phyloP scores from a whole-genome alignment of 1,140 invertebrate species.

The Lasioglossum baleicum region DNA sequence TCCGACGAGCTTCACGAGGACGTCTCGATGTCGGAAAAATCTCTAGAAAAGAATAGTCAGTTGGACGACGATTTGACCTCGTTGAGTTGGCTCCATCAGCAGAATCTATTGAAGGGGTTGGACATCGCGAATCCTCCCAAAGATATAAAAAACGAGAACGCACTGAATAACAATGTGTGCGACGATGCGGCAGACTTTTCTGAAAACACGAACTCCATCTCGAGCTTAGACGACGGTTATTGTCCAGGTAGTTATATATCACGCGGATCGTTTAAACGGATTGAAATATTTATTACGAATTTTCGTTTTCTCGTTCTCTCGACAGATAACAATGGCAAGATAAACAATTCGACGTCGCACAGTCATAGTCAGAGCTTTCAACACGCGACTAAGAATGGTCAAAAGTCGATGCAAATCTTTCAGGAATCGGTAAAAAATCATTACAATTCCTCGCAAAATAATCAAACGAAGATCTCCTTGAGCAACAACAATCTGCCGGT shows the following conservation, averaged over 20 bases:
- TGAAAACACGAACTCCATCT: conserved; percentile 74
- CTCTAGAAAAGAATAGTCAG: conserved; percentile 65
- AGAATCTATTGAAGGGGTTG: conserved; percentile 91
- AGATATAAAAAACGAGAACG: conserved; percentile 71
- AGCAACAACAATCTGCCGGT: conserved; percentile 78
- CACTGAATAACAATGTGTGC: conserved; percentile 74
- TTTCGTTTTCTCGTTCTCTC: not conserved
- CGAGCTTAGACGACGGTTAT: conserved; percentile 74
- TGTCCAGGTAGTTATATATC: conserved; percentile 68
- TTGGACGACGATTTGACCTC: conserved; percentile 93
- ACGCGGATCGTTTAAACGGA: not conserved
- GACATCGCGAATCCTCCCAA: conserved; percentile 74
- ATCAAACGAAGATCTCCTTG: conserved; percentile 77
- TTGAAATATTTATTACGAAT: too few relatives aligned
- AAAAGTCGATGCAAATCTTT: conserved; percentile 66
- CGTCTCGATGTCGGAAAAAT: conserved; percentile 56
- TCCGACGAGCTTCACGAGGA: conserved; percentile 60
- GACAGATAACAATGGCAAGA: conserved; percentile 71
- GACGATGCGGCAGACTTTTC: conserved; percentile 73
- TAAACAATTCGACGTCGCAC: conserved; percentile 42
- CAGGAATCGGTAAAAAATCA: conserved; percentile 67
- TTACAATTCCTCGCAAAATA: conserved; percentile 70
- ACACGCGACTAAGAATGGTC: conserved; percentile 62
- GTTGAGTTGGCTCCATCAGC: conserved; percentile 94
- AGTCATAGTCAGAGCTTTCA: conserved; percentile 63